Percentiles rank a stretch among this genome's conserved stretches.
phyloP scores from a whole-genome alignment of 2,888 invertebrate species.

The Hoplodrina blanda region DNA sequence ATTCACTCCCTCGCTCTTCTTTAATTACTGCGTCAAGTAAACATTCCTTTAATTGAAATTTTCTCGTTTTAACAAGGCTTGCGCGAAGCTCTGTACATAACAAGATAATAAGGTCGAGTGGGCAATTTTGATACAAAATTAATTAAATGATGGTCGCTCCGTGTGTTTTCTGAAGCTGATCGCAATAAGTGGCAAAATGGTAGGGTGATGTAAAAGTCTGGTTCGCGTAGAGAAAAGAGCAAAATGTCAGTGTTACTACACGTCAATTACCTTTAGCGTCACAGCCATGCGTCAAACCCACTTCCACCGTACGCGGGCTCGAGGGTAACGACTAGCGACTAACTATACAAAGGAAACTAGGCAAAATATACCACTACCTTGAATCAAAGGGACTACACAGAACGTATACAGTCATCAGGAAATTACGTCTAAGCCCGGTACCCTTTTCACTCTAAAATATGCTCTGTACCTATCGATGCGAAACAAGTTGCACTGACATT shows the following conservation, averaged over 20 bases:
- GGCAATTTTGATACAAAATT: neutral
- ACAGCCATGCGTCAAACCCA: slow-evolving; percentile 11
- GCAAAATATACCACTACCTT: neutral
- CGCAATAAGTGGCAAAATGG: neutral
- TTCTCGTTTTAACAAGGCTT: slow-evolving; percentile 5
- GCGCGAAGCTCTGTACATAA: neutral
- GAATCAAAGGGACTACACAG: neutral
- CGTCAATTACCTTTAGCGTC: slow-evolving; percentile 33
- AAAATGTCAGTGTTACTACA: slow-evolving; percentile 26
- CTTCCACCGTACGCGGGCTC: neutral
- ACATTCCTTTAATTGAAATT: slow-evolving; percentile 44
- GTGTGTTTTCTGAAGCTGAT: neutral
- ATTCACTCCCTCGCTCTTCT: slow-evolving; percentile 42
- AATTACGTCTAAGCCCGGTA: slow-evolving; percentile 4
- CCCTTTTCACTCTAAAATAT: slow-evolving; percentile 10
- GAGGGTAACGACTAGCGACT: slow-evolving; percentile 10
- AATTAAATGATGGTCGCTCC: neutral
- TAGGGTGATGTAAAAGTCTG: slow-evolving; percentile 3
- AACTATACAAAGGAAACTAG: slow-evolving; percentile 16
- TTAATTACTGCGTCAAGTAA: slow-evolving; percentile 49
- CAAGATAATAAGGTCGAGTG: neutral
- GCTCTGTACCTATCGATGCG: neutral
- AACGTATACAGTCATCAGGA: neutral
- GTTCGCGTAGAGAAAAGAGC: neutral
- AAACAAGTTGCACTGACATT: neutral